A percentile compares a stretch with the other conserved stretches of the same genome.
phyloP scores from a whole-genome alignment of 2,797 vertebrate species.

The Cottoperca gobio region DNA sequence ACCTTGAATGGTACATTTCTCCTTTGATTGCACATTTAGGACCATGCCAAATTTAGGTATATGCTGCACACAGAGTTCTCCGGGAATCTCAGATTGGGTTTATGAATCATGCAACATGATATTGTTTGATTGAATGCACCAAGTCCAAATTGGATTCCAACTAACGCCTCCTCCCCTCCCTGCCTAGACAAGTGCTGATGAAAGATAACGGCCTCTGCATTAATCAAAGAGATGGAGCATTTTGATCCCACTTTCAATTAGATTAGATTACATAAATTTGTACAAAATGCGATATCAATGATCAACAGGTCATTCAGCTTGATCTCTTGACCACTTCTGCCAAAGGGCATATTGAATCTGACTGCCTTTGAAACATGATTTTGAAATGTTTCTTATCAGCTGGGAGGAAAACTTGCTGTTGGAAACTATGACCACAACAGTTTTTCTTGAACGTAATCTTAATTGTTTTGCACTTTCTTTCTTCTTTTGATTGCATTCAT shows the following conservation, averaged over 20 bases:
- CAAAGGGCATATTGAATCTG: constrained; percentile 20
- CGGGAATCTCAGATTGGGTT: constrained; percentile 54
- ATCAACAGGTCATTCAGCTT: constrained; percentile 78
- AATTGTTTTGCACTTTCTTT: constrained; percentile 28
- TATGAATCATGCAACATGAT: constrained; percentile 80
- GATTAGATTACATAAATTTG: constrained; percentile 83
- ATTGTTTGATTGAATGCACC: constrained; percentile 80
- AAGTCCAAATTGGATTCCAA: constrained; percentile 80
- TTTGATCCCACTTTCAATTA: constrained; percentile 83
- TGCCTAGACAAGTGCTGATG: constrained; percentile 72
- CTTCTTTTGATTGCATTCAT: constrained; percentile 33
- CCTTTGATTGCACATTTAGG: constrained; percentile 55
- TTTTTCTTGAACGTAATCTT: constrained; percentile 16
- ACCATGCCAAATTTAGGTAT: constrained; percentile 44
- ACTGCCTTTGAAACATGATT: constrained; percentile 23
- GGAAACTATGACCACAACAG: background rate
- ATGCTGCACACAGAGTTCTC: constrained; percentile 39
- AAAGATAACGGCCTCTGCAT: constrained; percentile 81
- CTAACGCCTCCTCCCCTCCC: constrained; percentile 65
- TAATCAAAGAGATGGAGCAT: constrained; percentile 84
- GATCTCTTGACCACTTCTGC: constrained; percentile 64
- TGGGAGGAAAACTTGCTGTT: background rate
- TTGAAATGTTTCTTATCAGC: constrained; percentile 25
- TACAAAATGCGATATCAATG: constrained; percentile 76
- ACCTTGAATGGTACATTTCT: constrained; percentile 52